Conservation (phyloP, 2,888 invertebrate genomes). For the Pilophorus perplexus region DNA sequence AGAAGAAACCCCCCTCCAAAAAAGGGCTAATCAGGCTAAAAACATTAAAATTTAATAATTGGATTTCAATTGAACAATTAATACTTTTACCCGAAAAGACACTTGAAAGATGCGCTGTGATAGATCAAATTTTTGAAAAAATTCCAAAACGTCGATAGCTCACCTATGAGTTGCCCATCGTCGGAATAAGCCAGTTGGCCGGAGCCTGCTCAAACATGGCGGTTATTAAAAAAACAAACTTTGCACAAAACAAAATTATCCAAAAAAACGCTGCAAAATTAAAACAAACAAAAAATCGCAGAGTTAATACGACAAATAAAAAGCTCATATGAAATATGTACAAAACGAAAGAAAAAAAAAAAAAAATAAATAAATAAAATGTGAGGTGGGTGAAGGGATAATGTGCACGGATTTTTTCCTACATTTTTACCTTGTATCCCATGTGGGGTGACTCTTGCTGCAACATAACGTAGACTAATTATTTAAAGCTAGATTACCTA, state of each 20-base stretch:
- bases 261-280: slow-evolving; percentile 21
- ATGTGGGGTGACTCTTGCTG: slow-evolving; percentile 1
- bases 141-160: slow-evolving; percentile 17
- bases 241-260: slow-evolving; percentile 8
- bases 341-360: neutral
- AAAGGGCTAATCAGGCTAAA: no score
- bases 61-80: no score
- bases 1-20: no score
- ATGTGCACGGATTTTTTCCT: neutral
- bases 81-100: no score
- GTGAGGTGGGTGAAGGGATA: neutral
- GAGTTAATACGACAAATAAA: neutral
- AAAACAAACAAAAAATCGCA: neutral
- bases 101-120: no score
- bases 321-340: no score
- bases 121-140: neutral
- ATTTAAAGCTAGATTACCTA: no score
- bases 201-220: slow-evolving; percentile 46
- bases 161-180: slow-evolving; percentile 47
- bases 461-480: neutral
- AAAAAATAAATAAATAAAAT: neutral
- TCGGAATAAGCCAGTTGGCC: slow-evolving; percentile 44
- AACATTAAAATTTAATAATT: no score
- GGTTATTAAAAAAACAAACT: slow-evolving; percentile 19
- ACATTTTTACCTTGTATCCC: slow-evolving; percentile 4